Conservation (phyloP, 2,113 vertebrate species). For the Chrysemys picta region DNA sequence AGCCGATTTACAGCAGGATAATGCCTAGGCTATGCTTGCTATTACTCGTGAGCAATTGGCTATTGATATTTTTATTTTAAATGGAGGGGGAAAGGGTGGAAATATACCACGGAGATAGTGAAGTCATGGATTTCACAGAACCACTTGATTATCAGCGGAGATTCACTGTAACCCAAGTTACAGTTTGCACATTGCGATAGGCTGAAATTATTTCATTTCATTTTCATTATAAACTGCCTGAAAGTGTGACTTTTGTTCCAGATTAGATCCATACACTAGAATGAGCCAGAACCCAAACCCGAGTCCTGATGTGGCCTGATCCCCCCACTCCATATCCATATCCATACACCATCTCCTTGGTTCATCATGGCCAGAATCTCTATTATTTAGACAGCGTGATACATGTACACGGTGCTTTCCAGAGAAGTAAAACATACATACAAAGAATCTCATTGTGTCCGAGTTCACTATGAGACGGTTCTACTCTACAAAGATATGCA, state of each 20-base stretch:
- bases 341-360: not conserved
- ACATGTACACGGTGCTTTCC: not conserved
- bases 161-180: not conserved
- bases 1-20: conserved; percentile 6
- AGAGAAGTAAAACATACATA: not conserved
- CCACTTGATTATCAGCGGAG: conserved; percentile 18
- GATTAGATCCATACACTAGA: not conserved
- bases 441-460: not conserved
- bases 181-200: not conserved
- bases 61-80: conserved; percentile 69
- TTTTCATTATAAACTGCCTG: not conserved
- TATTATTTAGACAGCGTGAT: not conserved
- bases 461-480: not conserved
- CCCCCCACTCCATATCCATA: not conserved
- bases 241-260: not conserved
- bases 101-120: conserved; percentile 66
- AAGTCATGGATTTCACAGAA: conserved; percentile 11
- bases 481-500: not conserved
- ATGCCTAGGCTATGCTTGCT: conserved; percentile 39
- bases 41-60: conserved; percentile 63
- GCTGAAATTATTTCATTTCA: not conserved
- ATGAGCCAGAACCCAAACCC: not conserved
- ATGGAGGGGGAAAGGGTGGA: conserved; percentile 39
- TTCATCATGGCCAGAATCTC: not conserved
- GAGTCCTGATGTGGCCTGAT: not conserved